Base-by-base conservation (phyloP, 30 jellyfish, hydroid and myxozoan genomes). In the Hydractinia echinata region DNA sequence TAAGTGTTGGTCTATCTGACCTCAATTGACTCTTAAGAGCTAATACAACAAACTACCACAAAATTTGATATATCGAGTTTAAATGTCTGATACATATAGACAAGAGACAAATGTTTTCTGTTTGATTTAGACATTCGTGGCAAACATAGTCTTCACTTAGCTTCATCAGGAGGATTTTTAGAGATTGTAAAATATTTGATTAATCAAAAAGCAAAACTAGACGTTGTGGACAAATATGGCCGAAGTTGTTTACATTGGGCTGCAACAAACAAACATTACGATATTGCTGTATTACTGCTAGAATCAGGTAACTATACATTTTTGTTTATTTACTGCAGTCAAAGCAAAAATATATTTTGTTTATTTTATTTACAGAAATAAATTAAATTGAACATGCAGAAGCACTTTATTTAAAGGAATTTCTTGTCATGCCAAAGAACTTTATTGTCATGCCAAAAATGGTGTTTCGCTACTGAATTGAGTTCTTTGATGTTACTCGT, bases 201-300 rank as follows among this genome's bases (percentile, higher is more conserved):
- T 20, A 79, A 55, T 30, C 66, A 81, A 13, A 84, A 84, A 4
- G 87, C 92, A 6, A 21, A 30, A 51, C 67, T 83, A 11, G 88
- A 72, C 53, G 51, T 87, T 13, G 79, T 87, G 10, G 95, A 87
- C 54, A 81, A 76, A 55, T 87, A 71, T 67, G 83, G 83, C 14
- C 62, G 95, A 53, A 81, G 93, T 52, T 83, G 94, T 61, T 51
- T 87, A 68, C 95, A 87, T 56, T 87, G 95, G 95, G 95, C 95
- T 39, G 95, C 95, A 14, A 76, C 60, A 16, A 81, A 81, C 54
- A 56, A 81, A 11, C 54, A 69, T 76, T 54, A 48, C 10, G 92
- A 81, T 73, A 64, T 87, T 67, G 92, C 76, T 9, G 79, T 56
- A 15, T 83, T 56, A 16, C 79, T 87, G 21, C 70, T 81, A 7